Conservation (phyloP, 2,888 invertebrate genomes). For the Galerucella pusilla region DNA sequence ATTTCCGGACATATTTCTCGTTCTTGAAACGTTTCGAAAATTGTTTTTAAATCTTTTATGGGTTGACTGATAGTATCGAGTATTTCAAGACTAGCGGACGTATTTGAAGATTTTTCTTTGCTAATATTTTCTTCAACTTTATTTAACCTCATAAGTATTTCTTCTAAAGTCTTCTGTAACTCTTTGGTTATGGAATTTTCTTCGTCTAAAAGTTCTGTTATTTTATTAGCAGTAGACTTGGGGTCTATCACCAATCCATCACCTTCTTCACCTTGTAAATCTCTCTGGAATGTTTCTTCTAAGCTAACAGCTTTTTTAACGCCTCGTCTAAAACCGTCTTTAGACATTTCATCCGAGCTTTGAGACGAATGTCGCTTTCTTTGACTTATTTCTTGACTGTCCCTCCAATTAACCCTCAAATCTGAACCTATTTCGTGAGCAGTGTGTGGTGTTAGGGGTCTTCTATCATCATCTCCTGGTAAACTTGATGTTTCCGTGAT, state of each 20-base stretch:
- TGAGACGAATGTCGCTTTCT: slow-evolving; percentile 57
- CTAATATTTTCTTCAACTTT: slow-evolving; percentile 75
- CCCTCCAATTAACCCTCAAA: slow-evolving; percentile 62
- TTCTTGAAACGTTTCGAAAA: slow-evolving; percentile 68
- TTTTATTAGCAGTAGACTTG: slow-evolving; percentile 63
- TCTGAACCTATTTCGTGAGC: slow-evolving; percentile 65
- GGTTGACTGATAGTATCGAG: slow-evolving; percentile 73
- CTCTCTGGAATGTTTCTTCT: slow-evolving; percentile 64
- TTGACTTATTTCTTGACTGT: slow-evolving; percentile 64
- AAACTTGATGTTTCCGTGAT: slow-evolving; percentile 63
- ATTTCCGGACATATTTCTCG: slow-evolving; percentile 65
- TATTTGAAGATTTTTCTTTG: slow-evolving; percentile 73
- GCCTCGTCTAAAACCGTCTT: slow-evolving; percentile 58
- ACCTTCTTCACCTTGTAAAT: slow-evolving; percentile 70
- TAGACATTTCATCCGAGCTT: slow-evolving; percentile 67
- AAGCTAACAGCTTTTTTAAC: slow-evolving; percentile 63
- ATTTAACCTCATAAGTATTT: slow-evolving; percentile 69
- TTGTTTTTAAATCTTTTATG: slow-evolving; percentile 73
- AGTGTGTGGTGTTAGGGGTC: slow-evolving; percentile 61
- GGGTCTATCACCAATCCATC: slow-evolving; percentile 70
- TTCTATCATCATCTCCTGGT: slow-evolving; percentile 59
- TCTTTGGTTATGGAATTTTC: slow-evolving; percentile 57
- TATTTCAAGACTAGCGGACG: slow-evolving; percentile 76
- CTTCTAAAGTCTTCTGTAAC: slow-evolving; percentile 63
- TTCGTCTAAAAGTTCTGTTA: slow-evolving; percentile 61